These are phyloP conservation scores for Odontomyia ornata DNA, from an alignment of 2,888 invertebrate species.

Conservation along the genomic window DNA sequence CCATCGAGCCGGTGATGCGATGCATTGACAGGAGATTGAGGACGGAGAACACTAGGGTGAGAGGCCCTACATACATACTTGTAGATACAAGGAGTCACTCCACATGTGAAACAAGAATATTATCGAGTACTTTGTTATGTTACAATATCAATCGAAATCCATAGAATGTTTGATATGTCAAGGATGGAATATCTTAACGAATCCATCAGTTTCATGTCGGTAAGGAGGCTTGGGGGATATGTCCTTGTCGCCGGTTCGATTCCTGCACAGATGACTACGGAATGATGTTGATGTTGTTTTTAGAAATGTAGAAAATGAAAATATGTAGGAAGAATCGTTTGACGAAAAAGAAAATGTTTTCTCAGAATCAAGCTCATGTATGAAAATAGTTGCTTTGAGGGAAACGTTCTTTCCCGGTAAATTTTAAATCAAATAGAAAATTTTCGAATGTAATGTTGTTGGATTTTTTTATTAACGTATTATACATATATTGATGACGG, in stretches of 20 bases:
- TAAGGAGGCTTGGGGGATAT: neutral
- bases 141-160: conserved; percentile 33
- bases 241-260: neutral
- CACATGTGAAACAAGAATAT: conserved; percentile 1
- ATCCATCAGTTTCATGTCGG: conserved; percentile 35
- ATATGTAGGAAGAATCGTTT: too few relatives aligned
- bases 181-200: conserved; percentile 31
- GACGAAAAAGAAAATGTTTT: too few relatives aligned
- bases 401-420: too few relatives aligned
- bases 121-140: conserved; percentile 24
- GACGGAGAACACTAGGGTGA: too few relatives aligned
- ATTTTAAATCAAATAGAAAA: too few relatives aligned
- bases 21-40: neutral
- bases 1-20: neutral
- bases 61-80: neutral
- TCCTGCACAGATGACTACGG: neutral
- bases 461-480: too few relatives aligned
- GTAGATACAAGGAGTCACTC: neutral
- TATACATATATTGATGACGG: too few relatives aligned
- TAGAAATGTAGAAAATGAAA: too few relatives aligned
- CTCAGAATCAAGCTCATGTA: too few relatives aligned
- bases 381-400: too few relatives aligned
- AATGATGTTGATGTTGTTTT: neutral
- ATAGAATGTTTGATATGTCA: conserved; percentile 23
- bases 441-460: too few relatives aligned